These are phyloP conservation scores for Aspidiotus rigidus DNA, from an alignment of 2,888 invertebrate genomes.

Conservation along the genomic window DNA sequence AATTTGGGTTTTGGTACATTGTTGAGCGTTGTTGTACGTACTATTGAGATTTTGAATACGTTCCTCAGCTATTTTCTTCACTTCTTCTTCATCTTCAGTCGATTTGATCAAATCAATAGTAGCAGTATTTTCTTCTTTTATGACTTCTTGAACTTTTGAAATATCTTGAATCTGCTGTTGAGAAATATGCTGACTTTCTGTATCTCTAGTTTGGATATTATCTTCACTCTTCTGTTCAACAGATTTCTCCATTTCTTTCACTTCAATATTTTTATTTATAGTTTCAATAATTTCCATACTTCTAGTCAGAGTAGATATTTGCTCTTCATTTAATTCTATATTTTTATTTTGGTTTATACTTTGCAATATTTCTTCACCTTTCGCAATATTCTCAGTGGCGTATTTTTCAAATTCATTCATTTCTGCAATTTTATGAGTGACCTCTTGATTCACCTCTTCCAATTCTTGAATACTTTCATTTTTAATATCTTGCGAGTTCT, in stretches of 20 bases:
- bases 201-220: too few relatives aligned
- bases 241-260: neutral
- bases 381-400: neutral
- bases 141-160: neutral
- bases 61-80: neutral
- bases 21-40: neutral
- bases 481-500: neutral
- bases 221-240: neutral
- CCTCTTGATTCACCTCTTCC: neutral
- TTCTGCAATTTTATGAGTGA: neutral
- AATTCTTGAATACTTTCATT: neutral
- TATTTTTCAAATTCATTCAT: conserved; percentile 7
- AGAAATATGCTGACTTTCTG: too few relatives aligned
- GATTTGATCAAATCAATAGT: neutral
- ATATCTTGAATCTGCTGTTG: too few relatives aligned
- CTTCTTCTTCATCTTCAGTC: neutral
- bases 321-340: neutral
- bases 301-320: neutral
- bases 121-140: neutral
- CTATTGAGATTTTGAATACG: neutral
- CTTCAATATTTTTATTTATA: neutral
- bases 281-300: neutral
- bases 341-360: conserved; percentile 10
- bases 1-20: neutral
- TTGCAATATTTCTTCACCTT: conserved; percentile 35